A percentile compares a stretch with the other conserved stretches of the same genome.
These are phyloP conservation scores for Hydrozoanthus tunicans DNA, from an alignment of 64 coral and sea anemone genomes.

Conservation along the genomic window DNA sequence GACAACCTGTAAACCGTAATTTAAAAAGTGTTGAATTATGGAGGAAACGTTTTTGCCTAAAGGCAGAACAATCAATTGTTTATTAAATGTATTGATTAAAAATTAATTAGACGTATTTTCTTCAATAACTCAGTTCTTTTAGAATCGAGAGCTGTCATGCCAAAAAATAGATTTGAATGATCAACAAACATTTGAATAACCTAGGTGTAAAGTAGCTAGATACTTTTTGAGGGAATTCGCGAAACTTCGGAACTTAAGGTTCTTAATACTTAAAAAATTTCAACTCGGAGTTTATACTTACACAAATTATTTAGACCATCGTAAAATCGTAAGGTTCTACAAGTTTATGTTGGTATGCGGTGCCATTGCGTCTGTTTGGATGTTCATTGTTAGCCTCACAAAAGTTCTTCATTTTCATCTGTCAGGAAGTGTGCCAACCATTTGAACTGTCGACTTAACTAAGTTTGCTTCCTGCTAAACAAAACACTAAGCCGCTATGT, in stretches of 20 bases:
- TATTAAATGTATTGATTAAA: slow-evolving; percentile 10
- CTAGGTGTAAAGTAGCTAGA: too few species aligned
- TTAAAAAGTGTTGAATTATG: not conserved
- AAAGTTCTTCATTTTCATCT: too few species aligned
- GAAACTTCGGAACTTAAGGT: too few species aligned
- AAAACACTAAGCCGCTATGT: not conserved
- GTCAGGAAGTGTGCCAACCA: not conserved
- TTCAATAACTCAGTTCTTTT: not conserved
- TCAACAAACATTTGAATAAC: too few species aligned
- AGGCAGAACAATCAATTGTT: slow-evolving; percentile 11
- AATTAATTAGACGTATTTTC: not conserved
- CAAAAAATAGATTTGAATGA: too few species aligned
- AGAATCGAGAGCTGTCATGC: not conserved
- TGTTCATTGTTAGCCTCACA: too few species aligned
- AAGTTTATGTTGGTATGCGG: not conserved
- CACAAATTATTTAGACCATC: too few species aligned
- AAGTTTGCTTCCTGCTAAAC: not conserved
- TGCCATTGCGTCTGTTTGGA: not conserved
- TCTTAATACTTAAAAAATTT: too few species aligned
- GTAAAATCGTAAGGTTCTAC: too few species aligned
- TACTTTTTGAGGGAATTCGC: too few species aligned
- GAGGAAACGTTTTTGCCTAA: not conserved
- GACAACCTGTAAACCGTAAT: not conserved
- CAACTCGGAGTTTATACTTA: too few species aligned
- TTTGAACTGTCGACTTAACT: not conserved